These are phyloP conservation scores for Aplodontia rufa DNA, from an alignment of 2,113 vertebrate species.

Conservation along the genomic window DNA sequence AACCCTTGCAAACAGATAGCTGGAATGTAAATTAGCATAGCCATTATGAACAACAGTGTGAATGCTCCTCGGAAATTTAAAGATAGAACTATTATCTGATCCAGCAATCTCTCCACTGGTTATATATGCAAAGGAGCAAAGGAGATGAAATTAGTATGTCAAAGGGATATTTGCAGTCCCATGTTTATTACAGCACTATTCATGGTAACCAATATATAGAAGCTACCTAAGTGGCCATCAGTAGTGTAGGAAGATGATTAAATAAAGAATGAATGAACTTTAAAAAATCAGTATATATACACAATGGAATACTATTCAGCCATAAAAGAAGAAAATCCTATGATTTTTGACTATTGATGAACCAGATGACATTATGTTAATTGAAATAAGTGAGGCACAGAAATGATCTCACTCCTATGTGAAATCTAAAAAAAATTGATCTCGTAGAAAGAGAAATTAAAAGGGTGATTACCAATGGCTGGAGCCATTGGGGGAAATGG, in stretches of 20 bases:
- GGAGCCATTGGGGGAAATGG: too few relatives aligned
- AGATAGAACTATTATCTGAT: not conserved
- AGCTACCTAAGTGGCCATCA: not conserved
- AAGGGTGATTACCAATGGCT: not conserved
- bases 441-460: not conserved
- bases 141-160: not conserved
- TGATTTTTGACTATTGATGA: not conserved
- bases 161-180: not conserved
- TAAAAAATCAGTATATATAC: not conserved
- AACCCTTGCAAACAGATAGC: not conserved
- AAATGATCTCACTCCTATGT: not conserved
- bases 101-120: not conserved
- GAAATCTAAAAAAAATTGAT: not conserved
- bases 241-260: not conserved
- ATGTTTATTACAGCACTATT: not conserved
- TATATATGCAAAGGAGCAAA: not conserved
- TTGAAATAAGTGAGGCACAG: not conserved
- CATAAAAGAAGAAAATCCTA: not conserved
- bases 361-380: not conserved
- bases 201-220: not conserved
- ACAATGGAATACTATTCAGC: not conserved
- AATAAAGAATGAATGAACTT: not conserved
- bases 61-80: not conserved
- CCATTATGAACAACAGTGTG: not conserved
- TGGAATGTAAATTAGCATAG: not conserved